These are phyloP conservation scores for Nysson spinosus DNA, from an alignment of 2,888 invertebrate species.

Conservation along the genomic window DNA sequence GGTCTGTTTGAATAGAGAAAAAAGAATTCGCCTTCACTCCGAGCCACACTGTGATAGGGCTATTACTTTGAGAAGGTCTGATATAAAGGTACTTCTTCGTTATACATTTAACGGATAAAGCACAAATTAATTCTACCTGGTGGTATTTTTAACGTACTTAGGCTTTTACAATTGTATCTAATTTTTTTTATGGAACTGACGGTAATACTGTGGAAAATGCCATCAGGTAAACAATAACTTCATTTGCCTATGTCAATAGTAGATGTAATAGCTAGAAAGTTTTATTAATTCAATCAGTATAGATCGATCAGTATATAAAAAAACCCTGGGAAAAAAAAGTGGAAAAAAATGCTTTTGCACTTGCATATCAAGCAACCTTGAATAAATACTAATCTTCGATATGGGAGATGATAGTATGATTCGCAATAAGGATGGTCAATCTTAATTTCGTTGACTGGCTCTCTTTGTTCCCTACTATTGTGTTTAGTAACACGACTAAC, in stretches of 20 bases:
- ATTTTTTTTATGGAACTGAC: slow-evolving; percentile 48
- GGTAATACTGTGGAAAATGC: slow-evolving; percentile 52
- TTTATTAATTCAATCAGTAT: slow-evolving; percentile 73
- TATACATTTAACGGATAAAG: slow-evolving; percentile 65
- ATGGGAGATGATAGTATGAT: slow-evolving; percentile 43
- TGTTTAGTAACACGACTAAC: slow-evolving; percentile 1
- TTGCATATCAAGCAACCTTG: slow-evolving; percentile 62
- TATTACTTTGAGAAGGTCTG: slow-evolving; percentile 60
- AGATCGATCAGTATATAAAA: slow-evolving; percentile 70
- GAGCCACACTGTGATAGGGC: slow-evolving; percentile 74
- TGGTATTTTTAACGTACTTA: slow-evolving; percentile 63
- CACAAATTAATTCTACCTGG: slow-evolving; percentile 63
- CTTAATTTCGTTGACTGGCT: slow-evolving; percentile 30
- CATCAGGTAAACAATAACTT: slow-evolving; percentile 56
- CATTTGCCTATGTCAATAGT: slow-evolving; percentile 64
- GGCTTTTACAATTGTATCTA: slow-evolving; percentile 50
- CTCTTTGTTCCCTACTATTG: slow-evolving; percentile 10
- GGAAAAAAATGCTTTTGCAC: slow-evolving; percentile 61
- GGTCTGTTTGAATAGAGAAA: slow-evolving; percentile 38
- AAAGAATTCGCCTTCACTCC: slow-evolving; percentile 67
- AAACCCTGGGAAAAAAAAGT: slow-evolving; percentile 43
- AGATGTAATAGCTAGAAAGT: slow-evolving; percentile 54
- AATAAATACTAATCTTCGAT: slow-evolving; percentile 50
- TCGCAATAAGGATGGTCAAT: slow-evolving; percentile 57
- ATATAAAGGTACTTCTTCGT: slow-evolving; percentile 56